phyloP scores from a whole-genome alignment of 2,113 vertebrate genomes.

The Prolemur simus region DNA sequence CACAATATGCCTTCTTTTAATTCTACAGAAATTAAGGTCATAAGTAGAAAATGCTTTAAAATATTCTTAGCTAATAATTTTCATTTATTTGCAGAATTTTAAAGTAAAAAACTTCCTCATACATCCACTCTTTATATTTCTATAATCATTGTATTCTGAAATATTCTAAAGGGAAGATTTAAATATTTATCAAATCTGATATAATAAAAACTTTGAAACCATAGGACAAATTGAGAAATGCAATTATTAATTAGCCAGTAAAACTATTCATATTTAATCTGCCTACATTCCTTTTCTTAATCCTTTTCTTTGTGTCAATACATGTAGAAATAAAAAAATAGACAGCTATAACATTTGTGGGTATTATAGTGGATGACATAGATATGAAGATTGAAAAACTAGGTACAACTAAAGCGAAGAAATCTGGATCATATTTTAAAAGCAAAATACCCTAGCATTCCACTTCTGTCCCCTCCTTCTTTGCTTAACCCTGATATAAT shows the following conservation, averaged over 20 bases:
- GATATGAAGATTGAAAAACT: not conserved
- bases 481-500: not conserved
- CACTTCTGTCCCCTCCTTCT: not conserved
- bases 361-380: not conserved
- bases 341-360: not conserved
- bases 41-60: not conserved
- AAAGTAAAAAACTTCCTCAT: not conserved
- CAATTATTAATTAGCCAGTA: not conserved
- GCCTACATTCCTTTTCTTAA: not conserved
- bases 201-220: not conserved
- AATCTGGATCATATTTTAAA: not conserved
- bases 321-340: not conserved
- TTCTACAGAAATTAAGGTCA: not conserved
- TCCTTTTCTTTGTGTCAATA: not conserved
- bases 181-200: not conserved
- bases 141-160: not conserved
- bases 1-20: not conserved
- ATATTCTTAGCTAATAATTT: not conserved
- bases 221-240: not conserved
- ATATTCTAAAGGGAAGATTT: not conserved
- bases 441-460: not conserved
- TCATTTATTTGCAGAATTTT: not conserved
- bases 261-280: not conserved
- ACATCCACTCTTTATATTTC: not conserved
- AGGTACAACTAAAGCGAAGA: not conserved